Conservation (phyloP, 2,888 invertebrate species). For the Lagria hirta region DNA sequence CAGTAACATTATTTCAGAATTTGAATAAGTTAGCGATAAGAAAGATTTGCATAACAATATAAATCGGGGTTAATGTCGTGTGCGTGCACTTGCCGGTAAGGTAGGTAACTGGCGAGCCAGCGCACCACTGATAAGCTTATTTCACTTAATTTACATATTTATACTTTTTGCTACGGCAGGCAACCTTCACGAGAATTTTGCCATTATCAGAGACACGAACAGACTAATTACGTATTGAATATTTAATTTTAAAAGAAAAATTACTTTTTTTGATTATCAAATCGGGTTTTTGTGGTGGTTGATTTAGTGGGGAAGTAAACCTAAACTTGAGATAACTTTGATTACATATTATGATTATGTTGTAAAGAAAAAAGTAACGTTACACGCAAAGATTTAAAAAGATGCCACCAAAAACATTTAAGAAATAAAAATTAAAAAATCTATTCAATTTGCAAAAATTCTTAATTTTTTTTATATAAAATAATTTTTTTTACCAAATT, state of each 20-base stretch:
- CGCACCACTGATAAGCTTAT: conserved; percentile 51
- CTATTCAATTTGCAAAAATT: too few relatives aligned
- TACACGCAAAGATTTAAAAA: too few relatives aligned
- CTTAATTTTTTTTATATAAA: too few relatives aligned
- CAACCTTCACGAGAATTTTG: conserved; percentile 36
- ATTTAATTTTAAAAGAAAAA: conserved; percentile 22
- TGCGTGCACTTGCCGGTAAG: conserved; percentile 52
- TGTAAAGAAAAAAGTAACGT: too few relatives aligned
- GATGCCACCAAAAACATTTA: too few relatives aligned
- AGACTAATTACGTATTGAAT: conserved; percentile 23
- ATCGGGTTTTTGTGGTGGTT: too few relatives aligned
- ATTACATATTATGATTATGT: too few relatives aligned
- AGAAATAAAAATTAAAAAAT: too few relatives aligned
- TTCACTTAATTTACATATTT: conserved; percentile 47
- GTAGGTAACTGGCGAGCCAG: conserved; percentile 48
- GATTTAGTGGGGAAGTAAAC: too few relatives aligned
- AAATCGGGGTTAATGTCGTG: conserved; percentile 57
- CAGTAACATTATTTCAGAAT: conserved; percentile 54
- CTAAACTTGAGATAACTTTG: too few relatives aligned
- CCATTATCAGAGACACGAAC: conserved; percentile 32
- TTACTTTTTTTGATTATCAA: conserved; percentile 17
- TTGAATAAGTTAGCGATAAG: conserved; percentile 54
- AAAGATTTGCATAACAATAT: conserved; percentile 55
- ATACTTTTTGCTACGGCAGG: conserved; percentile 32
- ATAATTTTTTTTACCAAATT: too few relatives aligned